Base-by-base conservation (phyloP, 2,113 vertebrate genomes). In the Telmatochromis sp. region DNA sequence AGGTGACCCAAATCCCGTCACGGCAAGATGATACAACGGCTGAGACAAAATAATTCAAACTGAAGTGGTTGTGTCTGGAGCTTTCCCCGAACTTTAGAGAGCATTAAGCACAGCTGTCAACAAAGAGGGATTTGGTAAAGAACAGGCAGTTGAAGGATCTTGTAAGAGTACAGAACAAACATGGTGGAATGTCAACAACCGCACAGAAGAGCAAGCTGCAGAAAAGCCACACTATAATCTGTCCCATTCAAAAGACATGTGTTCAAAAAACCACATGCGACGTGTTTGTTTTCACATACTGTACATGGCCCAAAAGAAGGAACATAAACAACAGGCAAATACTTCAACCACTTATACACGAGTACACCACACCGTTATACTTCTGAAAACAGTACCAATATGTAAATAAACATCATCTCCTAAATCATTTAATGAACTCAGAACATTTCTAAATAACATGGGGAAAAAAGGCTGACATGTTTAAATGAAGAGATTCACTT, bases 41-140 rank as follows among this genome's bases (percentile, higher is more conserved):
- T 5, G 8, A 65, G 65, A 86, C 63, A 33, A 60, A 84, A 51
- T 45, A 28, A 47, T 17, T 73, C n/a, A 68, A 53, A 84, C 80
- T 63, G 14, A 54, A 57, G 40, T 17, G 9, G 51, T 6, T 86
- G 73, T 75, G 58, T 86, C 84, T 49, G 2, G 45, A 79, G 81
- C 55, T 78, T 87, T 80, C 68, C 37, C 83, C 57, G 17, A 49
- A 54, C 35, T 51, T 57, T 40, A 45, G 23, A 80, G 82, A 49
- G 54, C 55, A 35, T 87, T 87, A 88, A 90, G 88, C 33, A 51
- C 78, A 31, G 83, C 45, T 91, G 90, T 92, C 92, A 89, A 92
- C 89, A 90, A 68, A 45, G 55, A 49, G 81, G 87, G 85, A 94
- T 92, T 90, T 81, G 33, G 49, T 15, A 19, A 85, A 83, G 60